A percentile compares a stretch with the other conserved stretches of the same genome.
These are phyloP conservation scores for Pseudobourletiella spinata DNA, from an alignment of 1,140 invertebrate species.

Conservation along the genomic window DNA sequence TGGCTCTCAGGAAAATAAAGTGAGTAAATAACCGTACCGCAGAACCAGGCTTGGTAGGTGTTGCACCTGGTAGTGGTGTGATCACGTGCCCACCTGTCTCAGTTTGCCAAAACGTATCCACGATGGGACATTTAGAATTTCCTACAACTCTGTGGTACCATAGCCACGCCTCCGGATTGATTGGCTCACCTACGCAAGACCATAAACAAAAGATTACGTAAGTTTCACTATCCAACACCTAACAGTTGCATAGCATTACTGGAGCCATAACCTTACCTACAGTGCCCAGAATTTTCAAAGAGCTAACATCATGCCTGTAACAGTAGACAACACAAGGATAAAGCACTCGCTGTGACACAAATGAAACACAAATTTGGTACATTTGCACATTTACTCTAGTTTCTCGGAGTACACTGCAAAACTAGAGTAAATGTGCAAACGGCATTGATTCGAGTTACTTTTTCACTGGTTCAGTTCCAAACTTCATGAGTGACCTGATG, in stretches of 20 bases:
- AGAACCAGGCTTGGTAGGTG: slow-evolving; percentile 92
- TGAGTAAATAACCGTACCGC: slow-evolving; percentile 71
- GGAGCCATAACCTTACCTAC: slow-evolving; percentile 47
- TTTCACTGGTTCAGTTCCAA: slow-evolving; percentile 64
- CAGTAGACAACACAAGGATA: no score
- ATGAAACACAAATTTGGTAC: no score
- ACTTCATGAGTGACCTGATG: slow-evolving; percentile 92
- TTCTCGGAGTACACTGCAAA: slow-evolving; percentile 30
- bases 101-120: slow-evolving; percentile 99
- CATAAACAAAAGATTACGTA: neutral
- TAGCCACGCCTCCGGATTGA: slow-evolving; percentile 95
- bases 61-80: slow-evolving; percentile 87
- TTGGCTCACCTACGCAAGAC: slow-evolving; percentile 67
- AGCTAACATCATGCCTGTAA: slow-evolving; percentile 50
- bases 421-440: no score
- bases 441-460: no score
- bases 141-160: slow-evolving; percentile 92
- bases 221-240: neutral
- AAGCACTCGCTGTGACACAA: no score
- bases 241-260: neutral
- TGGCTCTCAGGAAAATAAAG: no score
- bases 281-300: slow-evolving; percentile 76
- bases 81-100: slow-evolving; percentile 94
- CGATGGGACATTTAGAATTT: slow-evolving; percentile 71
- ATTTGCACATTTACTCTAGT: neutral